Evolutionary conservation across 2,113 vertebrate genomes (phyloP), one percentile per base, ranked within the genome.

Genomic region (Proteles cristata): DNA sequence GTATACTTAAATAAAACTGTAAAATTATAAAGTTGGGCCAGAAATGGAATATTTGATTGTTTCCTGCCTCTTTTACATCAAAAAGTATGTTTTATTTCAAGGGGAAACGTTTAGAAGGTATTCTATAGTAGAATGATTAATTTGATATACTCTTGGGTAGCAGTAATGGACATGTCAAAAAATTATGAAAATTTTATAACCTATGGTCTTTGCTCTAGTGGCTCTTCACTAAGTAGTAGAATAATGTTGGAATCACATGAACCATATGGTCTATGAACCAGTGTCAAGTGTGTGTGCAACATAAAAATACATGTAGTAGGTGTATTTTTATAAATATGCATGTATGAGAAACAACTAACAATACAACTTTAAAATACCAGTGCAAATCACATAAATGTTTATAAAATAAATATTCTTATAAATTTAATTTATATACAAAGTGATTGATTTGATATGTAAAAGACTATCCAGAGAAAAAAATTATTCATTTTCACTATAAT

Each of bases 121-220:
- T 96, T 96, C 55, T 94, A 33, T 69, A 63, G 79, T 28, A 88
- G 48, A 96, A 69, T 91, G 73, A 96, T 85, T 96, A 98, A 97
- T 97, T 98, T 96, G 93, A 92, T 96, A 76, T 94, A 66, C 96
- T 88, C 80, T 9, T 88, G 96, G 58, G 89, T 66, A 96, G 58
- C 45, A 93, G 53, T 79, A 96, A 81, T 85, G 91, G 61, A 76
- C 61, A 77, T 85, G 87, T 91, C 83, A 95, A 97, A 73, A 97
- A 96, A 97, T 96, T 96, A 98, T 84, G 79, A 88, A 94, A 80
- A 93, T 92, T 91, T 96, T 97, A 97, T 93, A 48, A 94, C 93
- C 96, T 90, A 31, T 81, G 65, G 50, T 61, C 65, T 95, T 93
- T 97, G 86, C 71, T 96, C 50, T 96, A 50, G 86, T 92, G 79